phyloP scores from a whole-genome alignment of 2,888 invertebrate genomes.

The Mythimna vitellina region DNA sequence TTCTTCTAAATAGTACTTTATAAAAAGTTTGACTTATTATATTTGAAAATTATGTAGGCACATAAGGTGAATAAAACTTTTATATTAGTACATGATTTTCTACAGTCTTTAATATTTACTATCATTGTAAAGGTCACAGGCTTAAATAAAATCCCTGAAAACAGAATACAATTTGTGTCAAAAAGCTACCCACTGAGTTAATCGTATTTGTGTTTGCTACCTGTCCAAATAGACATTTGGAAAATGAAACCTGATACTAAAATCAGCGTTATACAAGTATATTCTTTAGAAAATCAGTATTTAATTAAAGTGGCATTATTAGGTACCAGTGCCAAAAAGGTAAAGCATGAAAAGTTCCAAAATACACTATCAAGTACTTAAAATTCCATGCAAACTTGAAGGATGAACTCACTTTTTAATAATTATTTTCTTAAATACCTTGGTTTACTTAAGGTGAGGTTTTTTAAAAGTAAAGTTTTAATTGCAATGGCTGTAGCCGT shows the following conservation, averaged over 20 bases:
- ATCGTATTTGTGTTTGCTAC: background rate
- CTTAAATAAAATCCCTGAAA: slow-evolving; percentile 17
- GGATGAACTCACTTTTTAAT: background rate
- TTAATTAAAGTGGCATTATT: background rate
- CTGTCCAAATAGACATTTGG: background rate
- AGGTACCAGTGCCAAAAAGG: background rate
- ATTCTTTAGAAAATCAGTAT: background rate
- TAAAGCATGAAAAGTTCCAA: background rate
- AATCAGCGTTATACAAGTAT: background rate
- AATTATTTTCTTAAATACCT: background rate
- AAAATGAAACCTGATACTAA: background rate
- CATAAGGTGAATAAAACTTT: background rate
- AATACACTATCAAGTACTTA: too few species aligned
- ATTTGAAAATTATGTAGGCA: background rate
- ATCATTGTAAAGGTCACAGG: background rate
- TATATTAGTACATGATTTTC: background rate
- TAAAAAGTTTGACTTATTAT: background rate
- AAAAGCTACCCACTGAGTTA: background rate
- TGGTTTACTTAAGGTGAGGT: background rate
- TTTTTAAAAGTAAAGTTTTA: background rate
- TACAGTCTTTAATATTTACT: background rate
- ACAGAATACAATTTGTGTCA: background rate
- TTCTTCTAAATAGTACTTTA: background rate
- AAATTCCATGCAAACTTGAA: background rate
- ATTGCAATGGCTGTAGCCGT: background rate